Evolutionary conservation across 2,797 vertebrate genomes (phyloP), one percentile per base, ranked within the genome.

Genomic region (Salarias fasciatus): DNA sequence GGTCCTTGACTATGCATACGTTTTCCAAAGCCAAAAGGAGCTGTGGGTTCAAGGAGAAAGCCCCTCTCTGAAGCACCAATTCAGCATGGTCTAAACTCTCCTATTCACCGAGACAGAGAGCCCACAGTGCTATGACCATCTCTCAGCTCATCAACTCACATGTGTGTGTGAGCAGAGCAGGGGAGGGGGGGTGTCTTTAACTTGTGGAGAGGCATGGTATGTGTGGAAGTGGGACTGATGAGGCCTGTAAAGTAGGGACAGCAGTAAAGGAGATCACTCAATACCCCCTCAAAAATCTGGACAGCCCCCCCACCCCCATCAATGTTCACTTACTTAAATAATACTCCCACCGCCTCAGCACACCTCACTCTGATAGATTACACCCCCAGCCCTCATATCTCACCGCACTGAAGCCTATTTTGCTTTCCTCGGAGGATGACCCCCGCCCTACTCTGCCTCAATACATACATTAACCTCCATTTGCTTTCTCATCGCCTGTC

Each of bases 271-370:
- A 58, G 76, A 74, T 77, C 73, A 75, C 64, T 74, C 51, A 35
- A 69, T 86, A 62, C 33, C 61, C 53, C 53, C 63, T 63, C 65
- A 43, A 82, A 75, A 82, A 53, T 50, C 41, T 12, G 53, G 73
- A 47, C 83, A 75, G 61, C 41, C 41, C 76, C 85, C 77, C 61
- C 33, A 35, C 33, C 6, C 33, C 3, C 33, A 63, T 64, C 73
- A 67, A 48, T 68, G 69, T 72, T 84, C 80, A 82, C 71, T 75
- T 68, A 53, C 31, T 71, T 52, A 77, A 77, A 87, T 77, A 86
- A 82, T 70, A 14, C 61, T 24, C 44, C 53, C 49, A 45, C 35
- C 69, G 49, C 64, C 69, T 67, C 76, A 54, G 51, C 62, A 72
- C 63, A 72, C 56, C 69, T 60, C 62, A 71, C 61, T n/a, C 65